These are phyloP conservation scores for Monodelphis domestica DNA, from an alignment of 2,797 vertebrate species.

Conservation along the genomic window DNA sequence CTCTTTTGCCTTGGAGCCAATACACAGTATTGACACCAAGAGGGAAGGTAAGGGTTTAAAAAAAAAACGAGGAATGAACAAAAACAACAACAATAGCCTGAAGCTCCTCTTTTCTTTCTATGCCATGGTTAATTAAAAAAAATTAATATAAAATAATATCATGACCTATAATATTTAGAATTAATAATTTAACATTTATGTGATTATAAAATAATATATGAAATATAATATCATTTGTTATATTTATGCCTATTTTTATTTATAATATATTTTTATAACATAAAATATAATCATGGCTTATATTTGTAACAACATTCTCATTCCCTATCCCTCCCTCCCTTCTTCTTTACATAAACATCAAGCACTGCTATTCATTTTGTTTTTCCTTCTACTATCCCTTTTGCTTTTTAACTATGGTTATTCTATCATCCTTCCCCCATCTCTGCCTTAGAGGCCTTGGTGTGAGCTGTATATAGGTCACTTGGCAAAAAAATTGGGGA, in stretches of 20 bases:
- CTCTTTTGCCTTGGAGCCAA: too few species aligned
- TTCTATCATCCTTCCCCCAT: neutral
- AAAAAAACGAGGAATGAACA: too few species aligned
- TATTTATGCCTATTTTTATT: too few species aligned
- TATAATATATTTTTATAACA: neutral
- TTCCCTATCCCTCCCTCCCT: neutral
- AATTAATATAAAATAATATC: neutral
- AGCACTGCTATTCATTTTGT: neutral
- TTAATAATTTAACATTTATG: too few species aligned
- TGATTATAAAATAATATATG: neutral
- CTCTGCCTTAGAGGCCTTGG: neutral
- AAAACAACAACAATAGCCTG: too few species aligned
- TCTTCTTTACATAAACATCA: constrained; percentile 6
- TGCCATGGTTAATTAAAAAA: neutral
- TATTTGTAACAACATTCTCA: neutral
- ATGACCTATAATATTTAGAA: neutral
- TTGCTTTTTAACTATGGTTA: neutral
- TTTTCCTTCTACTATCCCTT: neutral
- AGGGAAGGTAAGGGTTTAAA: too few species aligned
- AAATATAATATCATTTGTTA: neutral
- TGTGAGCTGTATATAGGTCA: neutral
- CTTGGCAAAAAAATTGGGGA: neutral
- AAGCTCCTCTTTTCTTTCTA: neutral
- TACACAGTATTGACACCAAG: too few species aligned
- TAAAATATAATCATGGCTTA: too few species aligned